phyloP scores from a whole-genome alignment of 2,888 invertebrate species.

The Drosophila mettleri region DNA sequence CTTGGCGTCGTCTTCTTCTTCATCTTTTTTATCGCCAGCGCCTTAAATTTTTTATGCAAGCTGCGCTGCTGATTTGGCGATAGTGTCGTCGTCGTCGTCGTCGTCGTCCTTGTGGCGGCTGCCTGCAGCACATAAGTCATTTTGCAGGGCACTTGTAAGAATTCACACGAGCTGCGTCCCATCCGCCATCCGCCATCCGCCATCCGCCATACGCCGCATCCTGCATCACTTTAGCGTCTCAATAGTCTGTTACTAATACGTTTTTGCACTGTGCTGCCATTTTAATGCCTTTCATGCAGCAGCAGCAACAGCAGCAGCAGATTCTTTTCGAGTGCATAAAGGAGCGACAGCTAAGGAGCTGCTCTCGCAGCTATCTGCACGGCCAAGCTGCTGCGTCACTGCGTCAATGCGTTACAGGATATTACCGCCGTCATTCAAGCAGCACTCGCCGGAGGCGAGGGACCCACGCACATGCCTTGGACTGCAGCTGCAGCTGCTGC shows the following conservation, averaged over 20 bases:
- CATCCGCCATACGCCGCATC: constrained; percentile 52
- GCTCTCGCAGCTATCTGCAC: constrained; percentile 42
- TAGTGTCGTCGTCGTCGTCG: constrained; percentile 68
- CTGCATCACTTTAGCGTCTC: constrained; percentile 73
- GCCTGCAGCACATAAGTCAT: constrained; percentile 77
- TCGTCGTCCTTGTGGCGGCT: constrained; percentile 40
- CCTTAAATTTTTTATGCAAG: constrained; percentile 76
- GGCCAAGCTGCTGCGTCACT: constrained; percentile 58
- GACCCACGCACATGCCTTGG: constrained; percentile 65
- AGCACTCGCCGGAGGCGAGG: constrained; percentile 1
- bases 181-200: constrained; percentile 46
- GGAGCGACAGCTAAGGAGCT: constrained; percentile 56
- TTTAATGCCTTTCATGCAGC: constrained; percentile 75
- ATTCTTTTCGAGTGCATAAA: constrained; percentile 78
- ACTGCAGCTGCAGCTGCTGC: constrained; percentile 7
- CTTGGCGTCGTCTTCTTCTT: not conserved
- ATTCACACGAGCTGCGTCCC: constrained; percentile 71
- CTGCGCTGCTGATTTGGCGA: constrained; percentile 77
- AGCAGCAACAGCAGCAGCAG: constrained; percentile 36
- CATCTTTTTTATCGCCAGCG: constrained; percentile 65
- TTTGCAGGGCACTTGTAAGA: constrained; percentile 76
- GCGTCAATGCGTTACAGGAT: constrained; percentile 79
- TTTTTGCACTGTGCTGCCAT: constrained; percentile 69
- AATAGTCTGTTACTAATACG: constrained; percentile 80
- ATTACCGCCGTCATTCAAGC: constrained; percentile 80